Evolutionary conservation across 2,113 vertebrate species (phyloP).

Genomic region (Gasterosteus nipponicus): DNA sequence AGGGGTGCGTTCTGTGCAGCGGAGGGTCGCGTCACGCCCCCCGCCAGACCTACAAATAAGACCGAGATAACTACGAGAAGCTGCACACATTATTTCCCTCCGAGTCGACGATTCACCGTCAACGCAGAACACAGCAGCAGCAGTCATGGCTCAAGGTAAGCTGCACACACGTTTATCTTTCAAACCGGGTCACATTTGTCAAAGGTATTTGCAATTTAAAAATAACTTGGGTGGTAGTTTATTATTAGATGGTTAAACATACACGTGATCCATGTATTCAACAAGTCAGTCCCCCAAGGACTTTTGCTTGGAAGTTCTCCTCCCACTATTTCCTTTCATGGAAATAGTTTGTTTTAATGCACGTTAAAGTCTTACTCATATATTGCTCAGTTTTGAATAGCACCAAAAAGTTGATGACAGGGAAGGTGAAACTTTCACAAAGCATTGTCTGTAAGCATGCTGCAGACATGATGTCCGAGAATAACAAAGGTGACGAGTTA

Average conservation of each 20-base stretch:
- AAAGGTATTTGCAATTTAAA: background rate
- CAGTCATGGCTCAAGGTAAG: constrained; percentile 71
- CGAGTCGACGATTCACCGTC: background rate
- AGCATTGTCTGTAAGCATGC: background rate
- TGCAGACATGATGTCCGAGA: background rate
- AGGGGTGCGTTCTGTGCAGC: background rate
- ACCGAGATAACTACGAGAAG: background rate
- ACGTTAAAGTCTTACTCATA: background rate
- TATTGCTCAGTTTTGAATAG: background rate
- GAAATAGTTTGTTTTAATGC: background rate
- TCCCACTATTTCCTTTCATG: background rate
- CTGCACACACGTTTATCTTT: background rate
- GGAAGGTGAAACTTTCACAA: background rate
- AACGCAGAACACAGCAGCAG: constrained; percentile 17
- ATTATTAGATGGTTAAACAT: background rate
- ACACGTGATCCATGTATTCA: background rate
- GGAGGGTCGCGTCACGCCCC: constrained; percentile 61
- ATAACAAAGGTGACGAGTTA: background rate
- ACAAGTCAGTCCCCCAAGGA: background rate
- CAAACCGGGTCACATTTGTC: background rate
- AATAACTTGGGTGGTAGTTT: background rate
- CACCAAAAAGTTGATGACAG: background rate
- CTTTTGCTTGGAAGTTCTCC: background rate
- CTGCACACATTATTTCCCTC: background rate
- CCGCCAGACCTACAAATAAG: constrained; percentile 35